These are phyloP conservation scores for Corythornis cristatus DNA, from an alignment of 2,113 vertebrate species.

Conservation along the genomic window DNA sequence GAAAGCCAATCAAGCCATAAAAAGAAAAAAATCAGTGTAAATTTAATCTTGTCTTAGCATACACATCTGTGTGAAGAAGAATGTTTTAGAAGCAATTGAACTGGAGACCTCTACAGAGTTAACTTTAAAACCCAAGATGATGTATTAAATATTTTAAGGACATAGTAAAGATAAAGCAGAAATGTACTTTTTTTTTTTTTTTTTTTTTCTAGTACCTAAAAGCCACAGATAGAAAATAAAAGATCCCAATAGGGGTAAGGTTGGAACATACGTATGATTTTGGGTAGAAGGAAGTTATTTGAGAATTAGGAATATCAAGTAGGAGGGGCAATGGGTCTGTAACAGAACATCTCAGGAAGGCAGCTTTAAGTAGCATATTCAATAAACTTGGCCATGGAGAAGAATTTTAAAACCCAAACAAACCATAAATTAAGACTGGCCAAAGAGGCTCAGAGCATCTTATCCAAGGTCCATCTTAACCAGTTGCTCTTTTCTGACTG, in stretches of 20 bases:
- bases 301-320: background rate
- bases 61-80: background rate
- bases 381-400: background rate
- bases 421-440: background rate
- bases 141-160: background rate
- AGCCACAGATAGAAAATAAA: background rate
- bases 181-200: background rate
- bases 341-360: background rate
- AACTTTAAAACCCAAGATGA: background rate
- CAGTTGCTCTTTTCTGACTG: background rate
- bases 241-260: background rate
- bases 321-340: background rate
- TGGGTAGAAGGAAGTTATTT: background rate
- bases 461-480: background rate
- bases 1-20: background rate
- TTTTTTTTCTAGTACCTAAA: background rate
- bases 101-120: background rate
- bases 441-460: background rate
- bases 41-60: background rate
- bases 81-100: background rate
- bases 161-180: background rate
- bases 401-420: background rate
- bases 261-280: background rate
- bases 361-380: background rate
- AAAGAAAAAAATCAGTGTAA: background rate